Evolutionary conservation across 2,888 invertebrate genomes (phyloP), one percentile per base, ranked within the genome.

Genomic region (Acanthosepion pharaonis): DNA sequence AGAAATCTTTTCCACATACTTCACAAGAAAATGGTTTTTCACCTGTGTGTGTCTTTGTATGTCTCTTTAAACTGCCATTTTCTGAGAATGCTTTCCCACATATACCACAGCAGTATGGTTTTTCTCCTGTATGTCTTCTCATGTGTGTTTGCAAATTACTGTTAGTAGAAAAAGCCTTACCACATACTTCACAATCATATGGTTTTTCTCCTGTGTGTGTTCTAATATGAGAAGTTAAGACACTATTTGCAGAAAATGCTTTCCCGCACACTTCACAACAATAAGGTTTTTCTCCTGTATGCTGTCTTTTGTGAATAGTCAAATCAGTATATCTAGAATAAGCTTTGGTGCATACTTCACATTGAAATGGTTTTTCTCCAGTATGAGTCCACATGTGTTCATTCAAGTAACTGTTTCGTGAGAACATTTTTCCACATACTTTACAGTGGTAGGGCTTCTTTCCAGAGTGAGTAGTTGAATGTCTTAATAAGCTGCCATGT

Each of bases 371-470:
- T 92, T 93, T 91, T 48, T n/a, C 93, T 51, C 93, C 94, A 42
- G 92, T 64, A 28, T 94, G 95, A 11, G 55, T 55, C 20, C 64
- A 48, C n/a, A 33, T 95, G 51, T 95, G 95, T 49, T 92, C 51
- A 59, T 91, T 91, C 28, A 95, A 92, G 59, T 95, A 49, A 95
- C 94, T 49, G 3, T 94, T 51, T 23, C 48, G 64, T 48, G 94
- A 53, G n/a, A 95, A 92, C 92, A 93, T n/a, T 51, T 94, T 94
- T 33, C 93, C 94, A 93, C 95, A 95, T 42, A 94, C 78, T 92
- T 59, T 18, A 91, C 95, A 95, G 33, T 42, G 33, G 48, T 92
- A 94, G n/a, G 94, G 93, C 91, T 48, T 55, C 48, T 94, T 91
- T 28, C 53, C 78, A 92, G 94, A 59, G 92, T 92, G 92, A 42